Base-by-base conservation (phyloP, 1,140 invertebrate genomes). In the Colletes latitarsis region DNA sequence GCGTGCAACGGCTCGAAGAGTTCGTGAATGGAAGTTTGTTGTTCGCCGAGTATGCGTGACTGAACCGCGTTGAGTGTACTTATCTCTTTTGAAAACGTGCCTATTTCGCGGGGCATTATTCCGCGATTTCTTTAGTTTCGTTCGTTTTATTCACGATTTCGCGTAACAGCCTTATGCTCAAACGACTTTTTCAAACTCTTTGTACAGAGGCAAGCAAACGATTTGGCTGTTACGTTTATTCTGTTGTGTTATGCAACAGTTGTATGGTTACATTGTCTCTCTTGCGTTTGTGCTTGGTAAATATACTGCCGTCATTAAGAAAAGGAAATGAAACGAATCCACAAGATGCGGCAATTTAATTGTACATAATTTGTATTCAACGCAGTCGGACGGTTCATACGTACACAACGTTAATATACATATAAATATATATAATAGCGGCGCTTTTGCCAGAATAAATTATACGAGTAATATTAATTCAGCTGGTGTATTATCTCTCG, bases 1-100 rank as follows among this genome's bases (percentile, higher is more conserved):
- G 60, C 14, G 30, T 72, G 62, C 41, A 53, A 14, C 17, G 10
- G 17, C 30, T 67, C 19, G 15, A 60, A 72, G 49, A 58, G 10
- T n/a, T 58, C 17, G 2, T 43, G 5, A 63, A 63, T 64, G 6
- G 39, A 49, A 39, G 57, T 70, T 75, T 46, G 46, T 17, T 21
- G 21, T 80, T 77, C 52, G 21, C 63, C 6, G 41, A 74, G 30
- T 64, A 60, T 66, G 60, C 21, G 49, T 69, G 70, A 77, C 21
- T 75, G 57, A n/a, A 30, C 76, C 49, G 30, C 39, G n/a, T 64
- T 39, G 10, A 77, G 77, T 85, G 84, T 84, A 84, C 82, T 85
- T 84, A 81, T 82, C 49, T 82, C 46, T 30, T 49, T 41, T 63
- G n/a, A 62, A 64, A 81, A 73, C 21, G 58, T 71, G 57, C 41